Conservation (phyloP, 1,140 invertebrate species). For the Hylaeus volcanicus region DNA sequence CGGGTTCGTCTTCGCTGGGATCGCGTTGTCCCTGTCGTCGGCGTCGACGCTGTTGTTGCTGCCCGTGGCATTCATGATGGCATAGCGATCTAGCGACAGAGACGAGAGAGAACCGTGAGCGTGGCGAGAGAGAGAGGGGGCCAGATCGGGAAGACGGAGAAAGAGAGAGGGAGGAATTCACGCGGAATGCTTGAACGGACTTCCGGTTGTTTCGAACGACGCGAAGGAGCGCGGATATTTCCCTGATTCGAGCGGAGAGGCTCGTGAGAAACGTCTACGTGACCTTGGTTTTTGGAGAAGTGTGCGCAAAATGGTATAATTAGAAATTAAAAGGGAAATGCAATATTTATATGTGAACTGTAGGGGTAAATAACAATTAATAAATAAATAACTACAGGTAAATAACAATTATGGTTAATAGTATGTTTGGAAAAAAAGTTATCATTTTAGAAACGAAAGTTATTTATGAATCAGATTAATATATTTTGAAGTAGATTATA, state of each 20-base stretch:
- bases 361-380: too few species aligned
- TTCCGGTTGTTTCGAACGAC: slow-evolving; percentile 46
- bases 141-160: background rate
- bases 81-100: slow-evolving; percentile 51
- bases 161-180: slow-evolving; percentile 5
- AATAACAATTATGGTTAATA: too few species aligned
- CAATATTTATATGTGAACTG: too few species aligned
- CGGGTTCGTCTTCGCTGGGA: slow-evolving; percentile 18
- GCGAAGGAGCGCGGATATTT: slow-evolving; percentile 14
- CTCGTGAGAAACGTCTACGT: too few species aligned
- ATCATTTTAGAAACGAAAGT: too few species aligned
- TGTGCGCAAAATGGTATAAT: too few species aligned
- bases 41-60: slow-evolving; percentile 38
- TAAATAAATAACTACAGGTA: too few species aligned
- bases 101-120: slow-evolving; percentile 4
- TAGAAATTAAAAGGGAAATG: too few species aligned
- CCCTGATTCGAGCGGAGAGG: background rate
- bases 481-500: too few species aligned
- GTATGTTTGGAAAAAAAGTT: too few species aligned
- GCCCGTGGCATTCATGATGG: slow-evolving; percentile 57
- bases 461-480: too few species aligned
- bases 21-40: slow-evolving; percentile 35
- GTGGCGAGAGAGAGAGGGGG: background rate
- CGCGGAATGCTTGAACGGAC: slow-evolving; percentile 31
- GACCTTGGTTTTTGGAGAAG: too few species aligned